Conservation (phyloP, 2,113 vertebrate genomes). For the Dromas ardeola region DNA sequence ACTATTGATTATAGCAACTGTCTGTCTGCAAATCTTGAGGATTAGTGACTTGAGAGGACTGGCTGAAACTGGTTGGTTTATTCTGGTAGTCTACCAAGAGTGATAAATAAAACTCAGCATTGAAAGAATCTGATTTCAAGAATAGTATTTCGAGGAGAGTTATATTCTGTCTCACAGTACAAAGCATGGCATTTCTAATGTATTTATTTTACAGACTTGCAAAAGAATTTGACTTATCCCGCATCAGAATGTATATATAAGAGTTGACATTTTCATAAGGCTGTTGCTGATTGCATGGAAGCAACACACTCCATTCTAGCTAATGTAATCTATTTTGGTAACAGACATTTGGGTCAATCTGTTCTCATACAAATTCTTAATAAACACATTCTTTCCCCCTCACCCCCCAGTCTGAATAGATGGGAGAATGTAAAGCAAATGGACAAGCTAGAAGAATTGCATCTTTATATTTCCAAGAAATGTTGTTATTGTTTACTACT, state of each 20-base stretch:
- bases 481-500: constrained; percentile 25
- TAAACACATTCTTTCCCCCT: constrained; percentile 26
- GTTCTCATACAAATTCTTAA: constrained; percentile 68
- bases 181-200: neutral
- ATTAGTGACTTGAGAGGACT: constrained; percentile 36
- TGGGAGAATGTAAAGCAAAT: constrained; percentile 11
- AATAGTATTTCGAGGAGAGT: neutral
- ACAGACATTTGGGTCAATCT: constrained; percentile 70
- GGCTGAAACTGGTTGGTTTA: constrained; percentile 34
- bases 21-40: constrained; percentile 9
- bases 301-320: constrained; percentile 38
- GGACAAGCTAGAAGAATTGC: neutral
- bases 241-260: constrained; percentile 16
- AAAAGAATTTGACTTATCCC: constrained; percentile 17
- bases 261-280: constrained; percentile 62
- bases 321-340: constrained; percentile 58
- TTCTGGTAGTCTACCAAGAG: neutral
- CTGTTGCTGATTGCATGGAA: constrained; percentile 36
- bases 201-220: constrained; percentile 22
- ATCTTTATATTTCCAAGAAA: constrained; percentile 18
- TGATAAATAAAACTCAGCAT: neutral
- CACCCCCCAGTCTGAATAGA: neutral
- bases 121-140: neutral
- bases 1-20: neutral
- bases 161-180: neutral